These are phyloP conservation scores for Agapostemon virescens DNA, from an alignment of 2,888 invertebrate genomes.

Conservation along the genomic window DNA sequence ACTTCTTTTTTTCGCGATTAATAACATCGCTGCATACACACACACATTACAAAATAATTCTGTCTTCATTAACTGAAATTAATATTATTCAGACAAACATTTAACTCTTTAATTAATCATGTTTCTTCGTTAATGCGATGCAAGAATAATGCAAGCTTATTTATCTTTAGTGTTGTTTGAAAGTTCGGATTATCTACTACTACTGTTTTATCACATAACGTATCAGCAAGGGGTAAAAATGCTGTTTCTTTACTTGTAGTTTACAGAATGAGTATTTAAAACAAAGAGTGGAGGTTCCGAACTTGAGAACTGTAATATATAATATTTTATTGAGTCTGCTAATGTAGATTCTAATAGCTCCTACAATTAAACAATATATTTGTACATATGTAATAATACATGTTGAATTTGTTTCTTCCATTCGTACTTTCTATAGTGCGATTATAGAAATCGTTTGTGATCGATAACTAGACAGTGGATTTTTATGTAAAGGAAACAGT, in stretches of 20 bases:
- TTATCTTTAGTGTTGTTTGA: background rate
- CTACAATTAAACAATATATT: background rate
- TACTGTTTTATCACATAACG: background rate
- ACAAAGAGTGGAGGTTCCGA: background rate
- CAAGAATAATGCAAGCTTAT: background rate
- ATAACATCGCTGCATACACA: background rate
- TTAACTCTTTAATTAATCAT: conserved; percentile 8
- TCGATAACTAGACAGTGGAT: background rate
- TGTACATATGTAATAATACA: background rate
- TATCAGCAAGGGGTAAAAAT: background rate
- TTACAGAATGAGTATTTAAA: background rate
- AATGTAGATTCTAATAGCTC: background rate
- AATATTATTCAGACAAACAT: background rate
- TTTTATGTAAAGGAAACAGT: no score
- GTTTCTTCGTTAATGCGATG: background rate
- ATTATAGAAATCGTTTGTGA: background rate
- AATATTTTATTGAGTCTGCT: background rate
- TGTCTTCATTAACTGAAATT: background rate
- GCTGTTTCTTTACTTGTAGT: no score
- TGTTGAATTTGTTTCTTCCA: background rate
- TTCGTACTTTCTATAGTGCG: background rate
- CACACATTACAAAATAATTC: background rate
- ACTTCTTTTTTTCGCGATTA: background rate
- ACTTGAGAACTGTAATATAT: background rate
- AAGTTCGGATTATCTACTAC: background rate